phyloP scores from a whole-genome alignment of 2,888 invertebrate species.

The Balanococcus diminutus region DNA sequence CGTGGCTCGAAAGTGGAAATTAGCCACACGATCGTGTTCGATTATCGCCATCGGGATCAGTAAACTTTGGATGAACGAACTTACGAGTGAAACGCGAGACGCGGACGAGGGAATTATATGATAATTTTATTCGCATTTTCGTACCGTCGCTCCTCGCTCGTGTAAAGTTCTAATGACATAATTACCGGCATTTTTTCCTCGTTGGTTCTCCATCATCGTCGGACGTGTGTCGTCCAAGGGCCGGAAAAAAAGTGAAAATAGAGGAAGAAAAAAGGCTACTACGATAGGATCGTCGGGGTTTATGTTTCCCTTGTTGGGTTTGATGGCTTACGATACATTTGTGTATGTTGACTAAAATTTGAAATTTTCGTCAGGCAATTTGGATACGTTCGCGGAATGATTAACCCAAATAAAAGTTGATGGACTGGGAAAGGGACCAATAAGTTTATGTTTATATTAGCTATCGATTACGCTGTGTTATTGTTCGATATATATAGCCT shows the following conservation, averaged over 20 bases:
- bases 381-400: too few species aligned
- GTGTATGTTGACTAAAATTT: too few species aligned
- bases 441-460: neutral
- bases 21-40: neutral
- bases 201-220: neutral
- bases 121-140: conserved; percentile 22
- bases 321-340: too few species aligned
- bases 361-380: too few species aligned
- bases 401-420: too few species aligned
- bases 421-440: too few species aligned
- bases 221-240: too few species aligned
- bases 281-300: neutral
- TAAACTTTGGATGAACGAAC: conserved; percentile 3
- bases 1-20: neutral
- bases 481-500: neutral
- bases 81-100: neutral
- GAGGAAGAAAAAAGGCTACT: neutral
- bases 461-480: neutral
- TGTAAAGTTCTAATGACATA: conserved; percentile 16
- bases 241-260: neutral
- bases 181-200: neutral
- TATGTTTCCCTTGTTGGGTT: neutral
- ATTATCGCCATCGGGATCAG: conserved; percentile 10
- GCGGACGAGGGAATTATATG: neutral
- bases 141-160: neutral